phyloP scores from a whole-genome alignment of 2,113 vertebrate species.

The Ciconia maguari region DNA sequence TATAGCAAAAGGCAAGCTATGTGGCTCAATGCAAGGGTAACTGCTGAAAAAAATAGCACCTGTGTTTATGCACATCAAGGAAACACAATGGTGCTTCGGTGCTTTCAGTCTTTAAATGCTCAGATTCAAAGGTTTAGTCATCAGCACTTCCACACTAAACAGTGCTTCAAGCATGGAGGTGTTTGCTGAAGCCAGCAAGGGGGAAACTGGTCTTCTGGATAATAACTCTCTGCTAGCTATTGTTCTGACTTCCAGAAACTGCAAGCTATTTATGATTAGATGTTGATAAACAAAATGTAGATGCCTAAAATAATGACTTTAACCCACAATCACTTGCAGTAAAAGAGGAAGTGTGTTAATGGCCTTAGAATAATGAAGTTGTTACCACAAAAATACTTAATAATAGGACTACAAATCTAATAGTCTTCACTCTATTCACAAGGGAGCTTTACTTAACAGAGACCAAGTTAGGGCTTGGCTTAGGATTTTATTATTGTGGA shows the following conservation, averaged over 20 bases:
- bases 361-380: conserved; percentile 19
- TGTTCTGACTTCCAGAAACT: not conserved
- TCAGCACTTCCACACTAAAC: not conserved
- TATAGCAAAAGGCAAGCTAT: not conserved
- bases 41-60: not conserved
- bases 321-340: not conserved
- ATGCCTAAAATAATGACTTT: not conserved
- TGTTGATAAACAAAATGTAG: not conserved
- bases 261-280: not conserved
- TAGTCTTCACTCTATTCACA: not conserved
- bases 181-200: not conserved
- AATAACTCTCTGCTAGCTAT: not conserved
- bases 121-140: not conserved
- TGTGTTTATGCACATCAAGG: not conserved
- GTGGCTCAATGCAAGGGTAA: not conserved
- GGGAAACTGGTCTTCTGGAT: not conserved
- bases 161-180: not conserved
- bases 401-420: not conserved
- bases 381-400: conserved; percentile 28
- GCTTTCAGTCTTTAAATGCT: not conserved
- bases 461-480: not conserved
- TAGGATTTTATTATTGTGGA: conserved; percentile 3
- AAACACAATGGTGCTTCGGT: not conserved
- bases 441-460: conserved; percentile 10
- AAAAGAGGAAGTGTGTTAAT: conserved; percentile 24